These are phyloP conservation scores for Chaenogobius annularis DNA, from an alignment of 2,113 vertebrate species.

Conservation along the genomic window DNA sequence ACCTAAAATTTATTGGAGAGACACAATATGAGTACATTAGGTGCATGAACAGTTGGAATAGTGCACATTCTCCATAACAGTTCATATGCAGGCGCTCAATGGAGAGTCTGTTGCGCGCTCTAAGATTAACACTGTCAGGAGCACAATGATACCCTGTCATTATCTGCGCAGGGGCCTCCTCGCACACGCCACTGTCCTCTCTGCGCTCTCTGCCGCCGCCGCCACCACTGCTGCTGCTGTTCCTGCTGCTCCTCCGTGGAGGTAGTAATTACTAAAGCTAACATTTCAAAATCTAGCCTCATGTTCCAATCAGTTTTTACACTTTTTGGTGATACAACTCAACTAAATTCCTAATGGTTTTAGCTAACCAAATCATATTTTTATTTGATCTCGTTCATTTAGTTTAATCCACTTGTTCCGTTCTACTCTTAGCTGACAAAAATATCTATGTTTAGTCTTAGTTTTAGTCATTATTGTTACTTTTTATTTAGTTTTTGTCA, in stretches of 20 bases:
- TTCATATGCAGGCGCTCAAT: conserved; percentile 41
- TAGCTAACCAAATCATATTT: too few species aligned
- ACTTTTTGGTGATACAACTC: conserved; percentile 42
- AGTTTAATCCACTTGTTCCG: too few species aligned
- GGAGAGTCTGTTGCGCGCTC: conserved; percentile 51
- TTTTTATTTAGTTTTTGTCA: too few species aligned
- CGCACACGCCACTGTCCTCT: conserved; percentile 70
- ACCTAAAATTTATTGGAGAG: conserved; percentile 19
- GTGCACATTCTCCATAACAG: conserved; percentile 32
- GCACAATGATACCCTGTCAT: conserved; percentile 78
- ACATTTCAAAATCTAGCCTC: conserved; percentile 66
- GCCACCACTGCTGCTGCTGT: not conserved
- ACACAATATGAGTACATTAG: conserved; percentile 63
- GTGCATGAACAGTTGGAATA: conserved; percentile 39
- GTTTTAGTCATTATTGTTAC: too few species aligned
- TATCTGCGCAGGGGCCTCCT: conserved; percentile 77
- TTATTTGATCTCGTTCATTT: too few species aligned
- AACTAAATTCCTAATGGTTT: not conserved
- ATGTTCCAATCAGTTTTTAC: conserved; percentile 47
- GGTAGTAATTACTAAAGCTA: conserved; percentile 80
- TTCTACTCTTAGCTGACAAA: too few species aligned
- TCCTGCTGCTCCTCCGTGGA: conserved; percentile 57
- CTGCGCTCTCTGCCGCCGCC: conserved; percentile 18
- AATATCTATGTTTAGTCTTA: too few species aligned
- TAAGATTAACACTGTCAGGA: conserved; percentile 81